phyloP scores from a whole-genome alignment of 1,140 invertebrate genomes.

The Drosophila saltans region DNA sequence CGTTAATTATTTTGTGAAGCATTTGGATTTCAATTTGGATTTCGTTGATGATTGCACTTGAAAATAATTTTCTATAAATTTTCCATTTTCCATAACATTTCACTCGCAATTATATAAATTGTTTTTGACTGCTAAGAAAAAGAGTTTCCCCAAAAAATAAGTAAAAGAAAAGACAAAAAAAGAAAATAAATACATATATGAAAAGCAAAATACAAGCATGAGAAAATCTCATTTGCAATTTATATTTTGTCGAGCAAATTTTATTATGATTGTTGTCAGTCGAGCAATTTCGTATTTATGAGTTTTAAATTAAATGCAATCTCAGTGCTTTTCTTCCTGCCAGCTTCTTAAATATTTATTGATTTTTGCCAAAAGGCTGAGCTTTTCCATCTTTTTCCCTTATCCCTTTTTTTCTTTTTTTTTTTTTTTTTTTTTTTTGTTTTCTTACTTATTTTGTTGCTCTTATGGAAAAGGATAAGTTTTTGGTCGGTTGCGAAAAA shows the following conservation, averaged over 20 bases:
- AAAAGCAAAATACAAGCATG: neutral
- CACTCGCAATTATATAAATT: conserved; percentile 58
- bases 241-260: conserved; percentile 44
- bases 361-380: conserved; percentile 52
- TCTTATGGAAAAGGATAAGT: conserved; percentile 66
- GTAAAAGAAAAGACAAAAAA: neutral
- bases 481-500: conserved; percentile 66
- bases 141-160: neutral
- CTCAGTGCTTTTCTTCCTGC: conserved; percentile 43
- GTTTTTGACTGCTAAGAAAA: conserved; percentile 29
- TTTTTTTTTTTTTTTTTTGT: conserved; percentile 23
- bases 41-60: conserved; percentile 52
- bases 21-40: conserved; percentile 26
- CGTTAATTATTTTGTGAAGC: conserved; percentile 60
- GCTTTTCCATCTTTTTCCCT: neutral
- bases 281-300: conserved; percentile 74
- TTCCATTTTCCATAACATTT: conserved; percentile 61
- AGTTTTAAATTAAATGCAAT: conserved; percentile 80
- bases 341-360: conserved; percentile 76
- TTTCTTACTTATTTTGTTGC: conserved; percentile 7
- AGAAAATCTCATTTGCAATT: conserved; percentile 58
- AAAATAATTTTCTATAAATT: conserved; percentile 64
- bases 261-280: conserved; percentile 64
- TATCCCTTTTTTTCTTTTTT: neutral
- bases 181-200: neutral